These are phyloP conservation scores for Pelosia muscerda DNA, from an alignment of 2,888 invertebrate species.

Conservation along the genomic window DNA sequence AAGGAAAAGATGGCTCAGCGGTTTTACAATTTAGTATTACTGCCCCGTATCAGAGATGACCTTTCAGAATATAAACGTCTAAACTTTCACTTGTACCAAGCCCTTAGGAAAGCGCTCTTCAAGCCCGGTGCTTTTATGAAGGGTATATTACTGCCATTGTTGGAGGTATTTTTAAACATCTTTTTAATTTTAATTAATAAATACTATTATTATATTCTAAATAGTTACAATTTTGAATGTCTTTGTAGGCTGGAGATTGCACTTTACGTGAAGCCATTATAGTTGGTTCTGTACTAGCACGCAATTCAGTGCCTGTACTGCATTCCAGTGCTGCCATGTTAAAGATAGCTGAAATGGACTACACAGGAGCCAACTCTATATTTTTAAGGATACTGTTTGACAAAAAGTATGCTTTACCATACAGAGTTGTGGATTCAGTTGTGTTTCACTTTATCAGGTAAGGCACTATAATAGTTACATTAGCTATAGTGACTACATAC, in stretches of 20 bases:
- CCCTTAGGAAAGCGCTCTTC: slow-evolving; percentile 96
- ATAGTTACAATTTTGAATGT: slow-evolving; percentile 3
- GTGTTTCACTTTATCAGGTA: slow-evolving; percentile 98
- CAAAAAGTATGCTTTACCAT: slow-evolving; percentile 99
- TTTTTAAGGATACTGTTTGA: slow-evolving; percentile 97
- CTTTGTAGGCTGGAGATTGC: slow-evolving; percentile 93
- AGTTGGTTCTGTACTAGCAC: slow-evolving; percentile 95
- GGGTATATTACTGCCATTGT: slow-evolving; percentile 91
- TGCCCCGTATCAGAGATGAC: slow-evolving; percentile 98
- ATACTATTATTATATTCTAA: background rate
- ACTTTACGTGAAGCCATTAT: slow-evolving; percentile 98
- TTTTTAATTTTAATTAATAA: background rate
- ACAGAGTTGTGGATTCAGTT: slow-evolving; percentile 96
- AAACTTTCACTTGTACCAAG: slow-evolving; percentile 98
- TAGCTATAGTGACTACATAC: no score
- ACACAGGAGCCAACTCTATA: slow-evolving; percentile 98
- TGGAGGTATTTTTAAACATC: slow-evolving; percentile 81
- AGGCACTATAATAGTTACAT: slow-evolving; percentile 29
- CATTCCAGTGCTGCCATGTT: slow-evolving; percentile 98
- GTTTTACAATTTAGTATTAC: slow-evolving; percentile 96
- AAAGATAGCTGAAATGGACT: slow-evolving; percentile 99
- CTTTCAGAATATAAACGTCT: slow-evolving; percentile 97
- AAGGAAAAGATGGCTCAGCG: slow-evolving; percentile 98
- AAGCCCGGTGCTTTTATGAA: slow-evolving; percentile 99
- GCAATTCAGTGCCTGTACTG: slow-evolving; percentile 96